Percentiles rank a stretch among this genome's conserved stretches.
Evolutionary conservation across 2,113 vertebrate genomes (phyloP).

Genomic region (Sinocyclocheilus grahami): DNA sequence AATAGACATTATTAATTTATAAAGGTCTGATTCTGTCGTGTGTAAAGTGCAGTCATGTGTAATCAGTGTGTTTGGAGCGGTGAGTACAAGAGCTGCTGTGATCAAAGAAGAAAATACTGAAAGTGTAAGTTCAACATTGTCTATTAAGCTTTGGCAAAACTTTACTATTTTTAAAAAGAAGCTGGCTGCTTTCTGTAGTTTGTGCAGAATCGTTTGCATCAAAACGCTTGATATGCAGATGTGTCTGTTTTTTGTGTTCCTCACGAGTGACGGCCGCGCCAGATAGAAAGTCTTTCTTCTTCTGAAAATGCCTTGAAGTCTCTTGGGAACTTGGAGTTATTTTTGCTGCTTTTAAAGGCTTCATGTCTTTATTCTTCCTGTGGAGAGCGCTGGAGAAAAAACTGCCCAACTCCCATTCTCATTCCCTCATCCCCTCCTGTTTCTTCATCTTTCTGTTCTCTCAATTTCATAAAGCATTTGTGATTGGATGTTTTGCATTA

Average conservation of each 20-base stretch:
- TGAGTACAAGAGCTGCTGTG: background rate
- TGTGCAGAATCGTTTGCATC: background rate
- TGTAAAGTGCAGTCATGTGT: slow-evolving; percentile 24
- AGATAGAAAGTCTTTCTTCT: slow-evolving; percentile 33
- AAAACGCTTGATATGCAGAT: background rate
- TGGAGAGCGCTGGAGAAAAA: background rate
- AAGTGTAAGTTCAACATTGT: slow-evolving; percentile 1
- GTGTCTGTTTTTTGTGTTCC: slow-evolving; percentile 19
- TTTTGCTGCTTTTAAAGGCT: slow-evolving; percentile 66
- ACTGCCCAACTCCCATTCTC: slow-evolving; percentile 15
- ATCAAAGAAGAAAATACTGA: slow-evolving; percentile 16
- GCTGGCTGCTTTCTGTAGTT: background rate
- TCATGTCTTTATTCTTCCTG: slow-evolving; percentile 65
- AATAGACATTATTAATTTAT: slow-evolving; percentile 71
- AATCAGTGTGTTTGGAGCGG: slow-evolving; percentile 13
- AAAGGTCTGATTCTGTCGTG: slow-evolving; percentile 72
- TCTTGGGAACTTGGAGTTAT: slow-evolving; percentile 66
- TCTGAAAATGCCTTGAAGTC: slow-evolving; percentile 53
- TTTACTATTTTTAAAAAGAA: background rate
- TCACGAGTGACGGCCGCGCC: slow-evolving; percentile 1
- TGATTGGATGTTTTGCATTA: background rate
- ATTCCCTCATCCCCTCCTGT: background rate
- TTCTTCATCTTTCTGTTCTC: background rate
- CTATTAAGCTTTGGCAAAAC: background rate
- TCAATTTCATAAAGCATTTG: background rate